Base-by-base conservation (phyloP, 2,888 invertebrate genomes). In the Heteropelma amictum region DNA sequence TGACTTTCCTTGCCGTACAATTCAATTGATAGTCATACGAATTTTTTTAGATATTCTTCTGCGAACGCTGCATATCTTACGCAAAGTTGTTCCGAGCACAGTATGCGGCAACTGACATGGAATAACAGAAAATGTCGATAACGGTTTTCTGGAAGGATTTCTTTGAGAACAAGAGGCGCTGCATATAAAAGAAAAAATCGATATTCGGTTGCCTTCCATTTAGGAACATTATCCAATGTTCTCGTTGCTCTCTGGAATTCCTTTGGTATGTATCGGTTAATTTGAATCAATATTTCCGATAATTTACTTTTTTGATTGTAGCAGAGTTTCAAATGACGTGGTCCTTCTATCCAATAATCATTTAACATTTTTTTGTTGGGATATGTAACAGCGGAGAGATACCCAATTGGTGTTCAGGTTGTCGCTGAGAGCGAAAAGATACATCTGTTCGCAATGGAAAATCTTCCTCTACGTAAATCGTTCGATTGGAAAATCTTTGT, bases 121-220 rank as follows among this genome's bases (percentile, higher is more conserved):
- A 49, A 6, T 3, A 28, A 14, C 4, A 28, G 28, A 6, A 49
- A 49, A 49, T 49, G 28, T 8, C 26, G 1, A n/a, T 49, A 49
- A 0, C n/a, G 7, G 5, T 49, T 49, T 26, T 49, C 26, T 7
- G 26, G 10, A 1, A 49, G n/a, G 1, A 49, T 23, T n/a, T 49
- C 21, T 28, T 6, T 49, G 6, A 49, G 10, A 49, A 49, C 23
- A 26, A 49, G n/a, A 7, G 28, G 12, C 7, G 10, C 21, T 2
- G 12, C 19, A 14, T 49, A 49, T 12, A 49, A 28, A 7, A 14
- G 12, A n/a, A 49, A 49, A 12, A 28, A 28, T 6, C 49, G 10
- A 49, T 26, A 28, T 49, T 49, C 49, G 2, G 49, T 28, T 21
- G 28, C 42, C 28, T 60, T 60, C 42, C 60, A 60, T 60, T 60